Evolutionary conservation across 2,888 invertebrate genomes (phyloP).

Genomic region (Drosophila peninsularis): DNA sequence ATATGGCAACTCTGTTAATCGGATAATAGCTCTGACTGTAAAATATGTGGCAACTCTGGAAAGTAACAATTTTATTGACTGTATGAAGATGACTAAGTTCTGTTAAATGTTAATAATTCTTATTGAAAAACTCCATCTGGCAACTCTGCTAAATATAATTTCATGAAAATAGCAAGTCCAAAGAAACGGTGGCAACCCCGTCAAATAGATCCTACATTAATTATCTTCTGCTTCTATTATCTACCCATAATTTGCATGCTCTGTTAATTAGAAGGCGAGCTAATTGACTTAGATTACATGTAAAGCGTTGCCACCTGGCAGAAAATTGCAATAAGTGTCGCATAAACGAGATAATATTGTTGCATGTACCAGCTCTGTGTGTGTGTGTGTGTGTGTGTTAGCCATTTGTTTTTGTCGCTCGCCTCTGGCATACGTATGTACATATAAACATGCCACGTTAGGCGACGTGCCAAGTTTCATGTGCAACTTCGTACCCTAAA

Average conservation of each 20-base stretch:
- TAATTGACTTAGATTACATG: constrained; percentile 6
- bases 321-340: constrained; percentile 34
- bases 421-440: constrained; percentile 62
- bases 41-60: no score
- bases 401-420: constrained; percentile 70
- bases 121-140: no score
- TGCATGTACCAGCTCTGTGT: constrained; percentile 3
- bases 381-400: constrained; percentile 21
- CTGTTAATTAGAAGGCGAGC: constrained; percentile 3
- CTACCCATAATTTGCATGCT: neutral
- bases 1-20: neutral
- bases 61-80: no score
- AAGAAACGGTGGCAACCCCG: neutral
- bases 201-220: neutral
- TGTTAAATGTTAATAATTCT: no score
- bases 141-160: neutral
- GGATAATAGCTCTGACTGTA: no score
- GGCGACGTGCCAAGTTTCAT: constrained; percentile 77
- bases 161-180: neutral
- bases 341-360: constrained; percentile 35
- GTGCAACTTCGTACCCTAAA: constrained; percentile 58
- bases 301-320: constrained; percentile 12
- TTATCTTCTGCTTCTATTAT: neutral
- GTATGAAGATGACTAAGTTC: no score
- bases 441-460: constrained; percentile 77